Evolutionary conservation across 2,113 vertebrate species (phyloP).

Genomic region (Callorhinus ursinus): DNA sequence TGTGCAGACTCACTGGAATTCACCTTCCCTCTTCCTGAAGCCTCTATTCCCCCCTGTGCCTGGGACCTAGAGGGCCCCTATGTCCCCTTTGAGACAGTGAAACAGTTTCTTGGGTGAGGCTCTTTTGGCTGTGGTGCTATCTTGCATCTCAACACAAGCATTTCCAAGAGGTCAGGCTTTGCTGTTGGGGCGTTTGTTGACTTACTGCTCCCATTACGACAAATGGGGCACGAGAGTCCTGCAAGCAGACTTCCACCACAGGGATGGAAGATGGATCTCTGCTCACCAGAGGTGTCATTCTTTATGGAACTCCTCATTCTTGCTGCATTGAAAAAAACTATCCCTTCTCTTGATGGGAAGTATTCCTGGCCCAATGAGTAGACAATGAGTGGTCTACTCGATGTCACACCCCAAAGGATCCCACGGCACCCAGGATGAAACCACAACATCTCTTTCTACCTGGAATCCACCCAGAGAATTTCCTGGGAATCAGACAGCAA

Average conservation of each 20-base stretch:
- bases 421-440: not conserved
- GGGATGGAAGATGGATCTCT: not conserved
- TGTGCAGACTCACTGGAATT: not conserved
- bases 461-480: not conserved
- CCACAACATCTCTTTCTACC: not conserved
- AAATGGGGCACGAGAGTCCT: not conserved
- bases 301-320: not conserved
- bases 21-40: not conserved
- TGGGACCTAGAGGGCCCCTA: not conserved
- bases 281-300: not conserved
- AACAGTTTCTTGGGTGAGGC: not conserved
- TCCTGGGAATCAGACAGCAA: not conserved
- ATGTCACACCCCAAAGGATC: not conserved
- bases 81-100: not conserved
- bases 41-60: not conserved
- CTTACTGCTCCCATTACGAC: not conserved
- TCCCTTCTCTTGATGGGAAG: not conserved
- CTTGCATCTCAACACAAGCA: not conserved
- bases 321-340: not conserved
- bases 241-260: not conserved
- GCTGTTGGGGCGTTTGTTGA: not conserved
- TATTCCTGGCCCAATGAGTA: not conserved
- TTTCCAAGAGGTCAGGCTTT: not conserved
- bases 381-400: not conserved
- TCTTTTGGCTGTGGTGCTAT: not conserved